Conservation (phyloP, 2,888 invertebrate species). For the Ophion costatus region DNA sequence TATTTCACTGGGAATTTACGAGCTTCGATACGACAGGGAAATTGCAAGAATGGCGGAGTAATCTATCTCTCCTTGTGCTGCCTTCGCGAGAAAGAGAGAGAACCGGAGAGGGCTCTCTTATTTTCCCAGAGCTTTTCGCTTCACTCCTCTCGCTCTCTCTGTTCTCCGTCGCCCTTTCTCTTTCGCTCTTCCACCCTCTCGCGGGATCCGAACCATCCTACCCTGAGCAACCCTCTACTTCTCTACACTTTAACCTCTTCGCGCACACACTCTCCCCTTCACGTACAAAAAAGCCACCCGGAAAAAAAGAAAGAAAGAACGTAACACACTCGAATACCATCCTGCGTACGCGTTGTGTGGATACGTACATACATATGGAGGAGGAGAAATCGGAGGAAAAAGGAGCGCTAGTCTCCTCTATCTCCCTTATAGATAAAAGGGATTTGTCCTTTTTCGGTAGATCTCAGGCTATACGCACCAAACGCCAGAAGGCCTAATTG, state of each 20-base stretch:
- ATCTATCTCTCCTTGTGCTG: slow-evolving; percentile 89
- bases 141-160: slow-evolving; percentile 66
- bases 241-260: slow-evolving; percentile 59
- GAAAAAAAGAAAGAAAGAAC: slow-evolving; percentile 42
- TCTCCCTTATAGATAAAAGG: slow-evolving; percentile 79
- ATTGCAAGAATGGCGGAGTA: slow-evolving; percentile 96
- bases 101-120: slow-evolving; percentile 74
- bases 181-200: slow-evolving; percentile 73
- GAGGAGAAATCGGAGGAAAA: slow-evolving; percentile 65
- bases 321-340: slow-evolving; percentile 54
- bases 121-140: slow-evolving; percentile 74
- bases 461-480: slow-evolving; percentile 43
- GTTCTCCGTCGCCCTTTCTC: slow-evolving; percentile 69
- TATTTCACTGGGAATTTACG: slow-evolving; percentile 95
- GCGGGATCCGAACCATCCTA: slow-evolving; percentile 68
- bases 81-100: slow-evolving; percentile 76
- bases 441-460: slow-evolving; percentile 79
- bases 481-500: slow-evolving; percentile 79
- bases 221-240: slow-evolving; percentile 59
- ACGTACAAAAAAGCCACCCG: slow-evolving; percentile 18
- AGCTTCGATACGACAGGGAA: slow-evolving; percentile 96
- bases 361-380: slow-evolving; percentile 44
- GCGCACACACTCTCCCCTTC: slow-evolving; percentile 41
- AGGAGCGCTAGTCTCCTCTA: slow-evolving; percentile 73
- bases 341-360: slow-evolving; percentile 8